Evolutionary conservation across 2,888 invertebrate genomes (phyloP), one percentile per base, ranked within the genome.

Genomic region (Drosophila differens): DNA sequence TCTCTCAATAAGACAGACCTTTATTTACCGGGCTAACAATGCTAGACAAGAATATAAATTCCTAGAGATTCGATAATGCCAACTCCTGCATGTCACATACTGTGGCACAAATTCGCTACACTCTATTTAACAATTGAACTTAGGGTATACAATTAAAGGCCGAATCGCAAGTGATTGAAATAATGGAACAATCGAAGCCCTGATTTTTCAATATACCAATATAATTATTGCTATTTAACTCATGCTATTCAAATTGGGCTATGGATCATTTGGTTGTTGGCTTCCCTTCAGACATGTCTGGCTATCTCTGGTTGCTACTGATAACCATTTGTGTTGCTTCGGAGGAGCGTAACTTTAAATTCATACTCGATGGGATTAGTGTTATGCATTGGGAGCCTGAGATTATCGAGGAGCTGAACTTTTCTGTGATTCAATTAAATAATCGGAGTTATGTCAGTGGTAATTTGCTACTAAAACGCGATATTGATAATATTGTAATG

Each of bases 401-500:
- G 2, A 1, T 60, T 16, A 2, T 73, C 14, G 37, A 67, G 6
- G 44, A 74, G 4, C 28, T 73, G 0, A 51, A 67, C 28, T 16
- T 0, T 39, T 37, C 35, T 14, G 0, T 41, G 28, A 12, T 6
- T 19, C 54, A 73, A 16, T 7, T 44, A 3, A 66, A 66, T 22
- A 73, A 73, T 51, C 74, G 47, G 7, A 74, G 47, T 25, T 74
- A 52, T 49, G 1, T 74, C n/a, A 74, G 16, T 35, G 77, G 51
- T 0, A 28, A 54, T 28, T 0, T 78, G 0, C 44, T 67, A 44
- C 30, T 75, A 5, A 54, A 52, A 35, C 33, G 12, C 6, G 47
- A 30, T 47, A 12, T 75, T 14, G 32, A 49, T 16, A 55, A 47
- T 1, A 4, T 79, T 1, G 3, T 30, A 10, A 7, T 76, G 0